phyloP scores from a whole-genome alignment of 2,113 vertebrate species.

The Xyrauchen texanus region DNA sequence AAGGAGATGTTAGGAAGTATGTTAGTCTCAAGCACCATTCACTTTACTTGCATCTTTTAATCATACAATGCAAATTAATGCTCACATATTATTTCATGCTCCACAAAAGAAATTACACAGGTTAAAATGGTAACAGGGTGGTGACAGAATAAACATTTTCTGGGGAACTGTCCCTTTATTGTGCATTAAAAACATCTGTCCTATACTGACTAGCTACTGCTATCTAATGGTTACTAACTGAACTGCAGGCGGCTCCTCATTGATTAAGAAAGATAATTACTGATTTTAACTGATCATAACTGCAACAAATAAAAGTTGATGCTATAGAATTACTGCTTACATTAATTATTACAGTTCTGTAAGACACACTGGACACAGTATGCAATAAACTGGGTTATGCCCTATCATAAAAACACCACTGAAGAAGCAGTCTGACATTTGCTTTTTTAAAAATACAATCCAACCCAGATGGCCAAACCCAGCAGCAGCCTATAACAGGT shows the following conservation, averaged over 20 bases:
- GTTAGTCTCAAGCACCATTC: too few relatives aligned
- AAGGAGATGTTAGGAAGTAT: too few relatives aligned
- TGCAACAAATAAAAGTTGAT: neutral
- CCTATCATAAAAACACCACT: slow-evolving; percentile 6
- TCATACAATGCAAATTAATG: too few relatives aligned
- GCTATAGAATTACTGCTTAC: neutral
- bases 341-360: neutral
- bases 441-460: slow-evolving; percentile 39
- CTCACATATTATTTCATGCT: too few relatives aligned
- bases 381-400: slow-evolving; percentile 9
- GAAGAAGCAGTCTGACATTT: slow-evolving; percentile 35
- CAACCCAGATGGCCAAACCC: slow-evolving; percentile 33
- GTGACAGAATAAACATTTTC: too few relatives aligned
- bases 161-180: neutral
- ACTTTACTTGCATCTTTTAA: too few relatives aligned
- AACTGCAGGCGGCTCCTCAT: neutral
- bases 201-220: slow-evolving; percentile 39
- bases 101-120: too few relatives aligned
- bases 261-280: neutral
- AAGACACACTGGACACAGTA: neutral
- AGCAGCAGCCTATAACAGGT: slow-evolving; percentile 2
- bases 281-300: slow-evolving; percentile 1
- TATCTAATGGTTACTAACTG: slow-evolving; percentile 43
- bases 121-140: too few relatives aligned
- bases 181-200: slow-evolving; percentile 9